Conservation (phyloP, 2,888 invertebrate genomes). For the Callyntrura guangdongensis region DNA sequence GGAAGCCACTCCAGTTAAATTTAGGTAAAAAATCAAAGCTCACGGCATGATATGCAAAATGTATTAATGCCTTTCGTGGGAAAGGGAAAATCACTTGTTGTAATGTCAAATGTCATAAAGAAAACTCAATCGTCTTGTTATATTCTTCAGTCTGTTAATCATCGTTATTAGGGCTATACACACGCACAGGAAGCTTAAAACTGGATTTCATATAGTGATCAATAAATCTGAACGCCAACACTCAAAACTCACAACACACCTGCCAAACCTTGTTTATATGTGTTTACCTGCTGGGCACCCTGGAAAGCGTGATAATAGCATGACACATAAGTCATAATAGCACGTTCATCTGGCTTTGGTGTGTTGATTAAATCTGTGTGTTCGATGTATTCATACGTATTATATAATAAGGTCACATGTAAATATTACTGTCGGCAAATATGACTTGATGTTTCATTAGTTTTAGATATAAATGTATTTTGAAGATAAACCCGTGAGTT, state of each 20-base stretch:
- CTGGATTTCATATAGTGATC: constrained; percentile 17
- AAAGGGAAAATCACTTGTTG: background rate
- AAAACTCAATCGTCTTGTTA: constrained; percentile 6
- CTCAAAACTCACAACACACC: constrained; percentile 44
- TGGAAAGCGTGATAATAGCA: constrained; percentile 99
- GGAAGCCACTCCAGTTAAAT: constrained; percentile 41
- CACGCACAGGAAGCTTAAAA: constrained; percentile 28
- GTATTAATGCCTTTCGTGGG: background rate
- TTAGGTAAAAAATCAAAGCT: constrained; percentile 30
- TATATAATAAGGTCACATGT: background rate
- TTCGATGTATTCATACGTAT: constrained; percentile 44
- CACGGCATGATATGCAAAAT: constrained; percentile 13
- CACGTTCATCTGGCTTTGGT: constrained; percentile 99
- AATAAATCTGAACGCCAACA: constrained; percentile 4
- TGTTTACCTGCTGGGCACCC: constrained; percentile 98
- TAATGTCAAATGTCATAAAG: background rate
- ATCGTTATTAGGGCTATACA: background rate
- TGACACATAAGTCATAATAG: constrained; percentile 99
- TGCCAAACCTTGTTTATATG: constrained; percentile 34
- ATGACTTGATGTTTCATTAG: too few species aligned
- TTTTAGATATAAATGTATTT: background rate
- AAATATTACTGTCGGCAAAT: background rate
- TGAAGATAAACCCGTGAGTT: too few species aligned
- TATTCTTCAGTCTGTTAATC: background rate
- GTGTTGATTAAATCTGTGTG: constrained; percentile 99